Evolutionary conservation across 1,140 invertebrate genomes (phyloP).

Genomic region (Antheraea mylitta): DNA sequence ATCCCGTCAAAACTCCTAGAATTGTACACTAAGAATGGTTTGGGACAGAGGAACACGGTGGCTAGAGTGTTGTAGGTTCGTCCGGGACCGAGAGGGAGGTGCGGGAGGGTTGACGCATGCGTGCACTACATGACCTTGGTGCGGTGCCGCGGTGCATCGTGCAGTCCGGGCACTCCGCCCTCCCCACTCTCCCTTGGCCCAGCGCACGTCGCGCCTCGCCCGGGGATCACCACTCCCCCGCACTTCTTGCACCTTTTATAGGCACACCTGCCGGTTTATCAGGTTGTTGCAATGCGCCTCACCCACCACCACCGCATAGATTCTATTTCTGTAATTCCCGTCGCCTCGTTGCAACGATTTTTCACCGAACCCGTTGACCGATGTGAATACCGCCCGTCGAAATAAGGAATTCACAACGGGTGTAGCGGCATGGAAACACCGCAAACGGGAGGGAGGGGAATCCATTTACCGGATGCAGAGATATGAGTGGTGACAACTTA

Average conservation of each 20-base stretch:
- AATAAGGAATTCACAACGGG: background rate
- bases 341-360: constrained; percentile 11
- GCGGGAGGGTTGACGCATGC: constrained; percentile 49
- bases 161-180: constrained; percentile 37
- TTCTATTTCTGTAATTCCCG: constrained; percentile 51
- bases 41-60: too few relatives aligned
- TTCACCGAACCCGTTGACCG: background rate
- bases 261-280: constrained; percentile 65
- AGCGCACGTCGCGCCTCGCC: constrained; percentile 8
- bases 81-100: constrained; percentile 3
- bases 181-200: constrained; percentile 17
- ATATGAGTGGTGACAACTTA: constrained; percentile 46
- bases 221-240: constrained; percentile 29
- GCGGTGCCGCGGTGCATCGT: constrained; percentile 66
- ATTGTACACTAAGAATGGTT: background rate
- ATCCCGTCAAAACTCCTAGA: too few relatives aligned
- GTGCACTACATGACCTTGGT: constrained; percentile 68
- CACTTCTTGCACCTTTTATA: constrained; percentile 47
- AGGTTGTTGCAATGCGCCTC: constrained; percentile 57
- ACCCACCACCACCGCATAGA: constrained; percentile 49
- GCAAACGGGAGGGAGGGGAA: constrained; percentile 39
- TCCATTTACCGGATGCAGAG: constrained; percentile 52
- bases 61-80: too few relatives aligned
- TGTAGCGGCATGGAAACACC: constrained; percentile 22
- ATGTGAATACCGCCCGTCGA: background rate